Evolutionary conservation across 2,888 invertebrate species (phyloP), one percentile per base, ranked within the genome.

Genomic region (Apodemia mormo): DNA sequence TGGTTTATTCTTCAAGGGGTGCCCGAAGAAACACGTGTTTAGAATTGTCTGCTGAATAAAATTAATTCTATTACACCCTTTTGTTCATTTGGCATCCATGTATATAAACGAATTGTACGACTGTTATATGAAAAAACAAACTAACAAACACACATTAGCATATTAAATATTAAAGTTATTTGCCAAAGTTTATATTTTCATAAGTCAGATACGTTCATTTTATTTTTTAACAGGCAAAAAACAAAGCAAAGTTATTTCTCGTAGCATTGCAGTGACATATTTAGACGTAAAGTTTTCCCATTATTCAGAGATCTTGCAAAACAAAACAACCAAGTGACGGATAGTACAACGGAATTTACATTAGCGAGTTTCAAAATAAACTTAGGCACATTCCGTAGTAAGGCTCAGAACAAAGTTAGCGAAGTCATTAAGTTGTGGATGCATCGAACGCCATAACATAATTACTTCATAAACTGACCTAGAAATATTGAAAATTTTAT

Each of bases 301-400:
- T 77, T 76, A 76, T 74, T 77, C 77, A 77, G 70, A 74, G 71
- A 74, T 76, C 74, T 74, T 72, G 72, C 65, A 68, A 67, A 74
- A 76, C 76, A 77, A 77, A 76, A 76, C 74, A 74, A 73, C 71
- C 33, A 30, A 68, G 72, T 74, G 77, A 73, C 73, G 68, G 71
- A 73, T 73, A 75, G 69, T 66, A 68, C 64, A 68, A 69, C 73
- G 68, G 70, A 70, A 72, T 71, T 70, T 71, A 70, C 72, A 72
- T 75, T 75, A 75, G 72, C 72, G 68, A 72, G 71, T 66, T 70
- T 65, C n/a, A 67, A 73, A 73, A 75, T 75, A 64, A 64, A 64
- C 61, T 64, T 64, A 30, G 61, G 30, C 37, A 33, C 37, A 64
- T 64, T 64, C 61, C 61, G 14, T 37, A 64, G 61, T 3, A 33